These are phyloP conservation scores for Pterostichus niger DNA, from an alignment of 2,888 invertebrate species.

Conservation along the genomic window DNA sequence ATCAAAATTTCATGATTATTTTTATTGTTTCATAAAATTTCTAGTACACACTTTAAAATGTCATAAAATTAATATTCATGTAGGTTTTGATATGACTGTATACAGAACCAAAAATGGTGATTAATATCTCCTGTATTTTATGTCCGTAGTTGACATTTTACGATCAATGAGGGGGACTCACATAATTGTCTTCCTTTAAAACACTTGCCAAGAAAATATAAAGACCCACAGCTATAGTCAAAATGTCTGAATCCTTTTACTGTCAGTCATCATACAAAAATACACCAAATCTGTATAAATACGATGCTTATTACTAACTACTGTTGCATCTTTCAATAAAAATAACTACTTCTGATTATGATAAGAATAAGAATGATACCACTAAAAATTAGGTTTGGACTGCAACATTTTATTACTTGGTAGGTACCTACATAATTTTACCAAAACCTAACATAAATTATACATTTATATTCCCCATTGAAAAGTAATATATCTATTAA, in stretches of 20 bases:
- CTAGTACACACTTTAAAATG: constrained; percentile 74
- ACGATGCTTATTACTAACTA: neutral
- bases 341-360: no score
- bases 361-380: no score
- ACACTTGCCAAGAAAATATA: constrained; percentile 29
- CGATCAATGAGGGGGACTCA: constrained; percentile 54
- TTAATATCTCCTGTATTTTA: constrained; percentile 57
- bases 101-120: constrained; percentile 55
- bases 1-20: constrained; percentile 72
- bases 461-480: no score
- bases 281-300: neutral
- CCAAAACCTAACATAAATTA: no score
- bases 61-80: constrained; percentile 72
- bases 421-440: no score
- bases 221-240: neutral
- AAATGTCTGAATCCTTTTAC: neutral
- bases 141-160: constrained; percentile 51
- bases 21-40: constrained; percentile 74
- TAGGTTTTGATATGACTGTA: constrained; percentile 53
- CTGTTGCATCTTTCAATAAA: neutral
- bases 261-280: neutral
- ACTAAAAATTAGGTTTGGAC: no score
- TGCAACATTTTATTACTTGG: no score
- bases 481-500: no score
- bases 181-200: constrained; percentile 61